These are phyloP conservation scores for Myanophis thanlyinensis DNA, from an alignment of 2,113 vertebrate genomes.

Conservation along the genomic window DNA sequence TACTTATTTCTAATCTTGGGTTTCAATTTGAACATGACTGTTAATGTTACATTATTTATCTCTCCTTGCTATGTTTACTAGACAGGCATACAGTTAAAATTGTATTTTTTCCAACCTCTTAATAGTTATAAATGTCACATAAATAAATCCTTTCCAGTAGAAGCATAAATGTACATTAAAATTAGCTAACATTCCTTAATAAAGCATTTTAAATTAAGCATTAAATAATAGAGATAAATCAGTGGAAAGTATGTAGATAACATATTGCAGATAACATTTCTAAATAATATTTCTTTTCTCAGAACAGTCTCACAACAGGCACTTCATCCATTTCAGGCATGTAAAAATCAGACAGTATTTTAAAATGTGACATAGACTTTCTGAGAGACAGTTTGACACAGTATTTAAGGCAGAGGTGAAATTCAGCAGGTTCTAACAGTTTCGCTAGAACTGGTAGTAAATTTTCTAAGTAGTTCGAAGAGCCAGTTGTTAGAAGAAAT, in stretches of 20 bases:
- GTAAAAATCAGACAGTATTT: conserved; percentile 14
- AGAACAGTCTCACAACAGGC: not conserved
- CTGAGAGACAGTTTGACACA: not conserved
- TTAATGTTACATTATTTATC: conserved; percentile 2
- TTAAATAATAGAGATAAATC: not conserved
- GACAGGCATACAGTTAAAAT: not conserved
- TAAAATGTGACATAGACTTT: conserved; percentile 13
- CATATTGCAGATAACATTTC: not conserved
- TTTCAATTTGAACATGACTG: conserved; percentile 1
- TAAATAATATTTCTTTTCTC: conserved; percentile 2
- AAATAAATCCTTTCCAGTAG: conserved; percentile 16
- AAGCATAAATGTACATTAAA: not conserved
- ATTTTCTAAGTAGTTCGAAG: too few relatives aligned
- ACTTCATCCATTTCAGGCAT: conserved; percentile 14
- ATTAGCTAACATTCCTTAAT: conserved; percentile 16
- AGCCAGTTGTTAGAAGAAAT: too few relatives aligned
- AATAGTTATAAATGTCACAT: conserved; percentile 16
- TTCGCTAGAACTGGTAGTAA: too few relatives aligned
- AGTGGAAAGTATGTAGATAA: conserved; percentile 7
- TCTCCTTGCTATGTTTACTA: not conserved
- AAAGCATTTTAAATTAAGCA: conserved; percentile 35
- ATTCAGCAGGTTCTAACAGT: too few relatives aligned
- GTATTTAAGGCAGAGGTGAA: not conserved
- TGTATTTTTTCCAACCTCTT: not conserved
- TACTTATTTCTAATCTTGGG: not conserved